Evolutionary conservation across 1,140 invertebrate species (phyloP).

Genomic region (Drosophila ambigua): DNA sequence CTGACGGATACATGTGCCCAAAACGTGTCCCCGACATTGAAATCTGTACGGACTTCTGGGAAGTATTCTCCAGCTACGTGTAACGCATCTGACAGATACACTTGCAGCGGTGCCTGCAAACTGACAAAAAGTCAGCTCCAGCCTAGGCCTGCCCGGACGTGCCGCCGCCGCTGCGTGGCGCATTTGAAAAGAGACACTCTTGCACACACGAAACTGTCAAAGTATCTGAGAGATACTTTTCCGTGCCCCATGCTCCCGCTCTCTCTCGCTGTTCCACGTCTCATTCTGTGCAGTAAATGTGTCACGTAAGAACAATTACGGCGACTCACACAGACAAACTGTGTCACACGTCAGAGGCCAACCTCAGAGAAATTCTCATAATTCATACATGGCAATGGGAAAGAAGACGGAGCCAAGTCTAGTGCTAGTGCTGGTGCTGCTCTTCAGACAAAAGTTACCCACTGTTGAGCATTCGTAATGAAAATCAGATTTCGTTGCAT

Average conservation of each 20-base stretch:
- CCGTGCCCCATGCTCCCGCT: background rate
- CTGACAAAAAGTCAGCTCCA: conserved; percentile 39
- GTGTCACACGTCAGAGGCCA: conserved; percentile 41
- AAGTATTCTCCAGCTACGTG: conserved; percentile 32
- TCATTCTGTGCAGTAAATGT: conserved; percentile 17
- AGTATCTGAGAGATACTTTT: conserved; percentile 38
- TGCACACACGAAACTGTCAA: conserved; percentile 26
- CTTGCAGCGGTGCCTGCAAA: conserved; percentile 24
- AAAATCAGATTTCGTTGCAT: conserved; percentile 51
- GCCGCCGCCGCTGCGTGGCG: conserved; percentile 27
- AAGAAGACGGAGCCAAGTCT: background rate
- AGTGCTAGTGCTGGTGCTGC: background rate
- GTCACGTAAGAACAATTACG: conserved; percentile 62
- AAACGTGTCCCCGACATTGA: conserved; percentile 32
- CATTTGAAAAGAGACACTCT: conserved; percentile 34
- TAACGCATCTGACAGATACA: conserved; percentile 50
- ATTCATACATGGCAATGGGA: conserved; percentile 37
- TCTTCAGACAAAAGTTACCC: conserved; percentile 15
- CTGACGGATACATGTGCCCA: conserved; percentile 41
- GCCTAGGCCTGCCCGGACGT: conserved; percentile 34
- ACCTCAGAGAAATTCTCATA: conserved; percentile 42
- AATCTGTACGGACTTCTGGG: conserved; percentile 5
- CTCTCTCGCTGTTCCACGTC: background rate
- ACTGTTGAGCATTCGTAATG: conserved; percentile 48
- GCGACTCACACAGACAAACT: conserved; percentile 46